A percentile compares a stretch with the other conserved stretches of the same genome.
phyloP scores from a whole-genome alignment of 2,888 invertebrate genomes.

The Cheiracanthium punctorium region DNA sequence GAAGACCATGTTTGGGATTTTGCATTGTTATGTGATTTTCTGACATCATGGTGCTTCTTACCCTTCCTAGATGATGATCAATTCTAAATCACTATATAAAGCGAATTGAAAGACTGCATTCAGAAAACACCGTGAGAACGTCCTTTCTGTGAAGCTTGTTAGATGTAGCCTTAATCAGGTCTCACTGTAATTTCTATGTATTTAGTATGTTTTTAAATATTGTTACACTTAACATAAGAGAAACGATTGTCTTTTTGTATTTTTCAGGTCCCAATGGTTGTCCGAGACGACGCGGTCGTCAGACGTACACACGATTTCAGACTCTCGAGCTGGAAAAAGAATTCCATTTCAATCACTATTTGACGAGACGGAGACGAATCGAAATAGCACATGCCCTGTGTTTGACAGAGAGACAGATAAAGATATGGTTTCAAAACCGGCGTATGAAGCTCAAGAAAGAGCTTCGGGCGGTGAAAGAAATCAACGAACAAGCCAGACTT shows the following conservation, averaged over 20 bases:
- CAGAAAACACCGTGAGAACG: no score
- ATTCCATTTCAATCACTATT: conserved; percentile 97
- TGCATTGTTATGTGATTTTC: no score
- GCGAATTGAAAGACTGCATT: no score
- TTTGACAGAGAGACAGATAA: conserved; percentile 96
- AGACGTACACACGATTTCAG: conserved; percentile 98
- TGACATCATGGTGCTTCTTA: no score
- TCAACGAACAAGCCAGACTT: conserved; percentile 69
- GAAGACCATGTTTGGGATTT: no score
- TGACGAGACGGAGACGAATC: conserved; percentile 95
- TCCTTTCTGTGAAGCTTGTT: no score
- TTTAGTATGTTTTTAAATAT: no score
- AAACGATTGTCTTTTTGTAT: background rate
- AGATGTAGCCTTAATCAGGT: no score
- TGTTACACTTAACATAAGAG: no score
- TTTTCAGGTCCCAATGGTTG: conserved; percentile 94
- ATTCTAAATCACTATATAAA: no score
- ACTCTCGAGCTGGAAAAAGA: conserved; percentile 98
- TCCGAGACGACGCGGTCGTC: conserved; percentile 93
- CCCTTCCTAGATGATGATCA: no score
- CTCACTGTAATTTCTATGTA: no score
- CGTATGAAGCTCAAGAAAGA: conserved; percentile 98
- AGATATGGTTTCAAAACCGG: conserved; percentile 93
- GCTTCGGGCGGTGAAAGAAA: conserved; percentile 91
- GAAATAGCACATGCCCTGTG: conserved; percentile 97